Conservation (phyloP, 1,140 invertebrate species). For the Drosophila teissieri region DNA sequence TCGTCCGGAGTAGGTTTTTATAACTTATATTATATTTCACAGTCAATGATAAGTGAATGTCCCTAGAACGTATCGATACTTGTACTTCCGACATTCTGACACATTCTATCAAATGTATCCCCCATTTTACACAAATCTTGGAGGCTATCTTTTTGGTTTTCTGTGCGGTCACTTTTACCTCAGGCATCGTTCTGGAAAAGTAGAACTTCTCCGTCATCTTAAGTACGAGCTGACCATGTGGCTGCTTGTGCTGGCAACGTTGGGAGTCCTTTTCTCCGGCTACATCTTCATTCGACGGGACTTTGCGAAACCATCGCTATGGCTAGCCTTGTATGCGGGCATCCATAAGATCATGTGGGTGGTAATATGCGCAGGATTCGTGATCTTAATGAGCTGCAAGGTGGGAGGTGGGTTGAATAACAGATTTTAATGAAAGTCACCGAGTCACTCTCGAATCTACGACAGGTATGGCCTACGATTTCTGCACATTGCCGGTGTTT, state of each 20-base stretch:
- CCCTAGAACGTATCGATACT: conserved; percentile 70
- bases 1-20: conserved; percentile 85
- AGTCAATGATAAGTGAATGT: background rate
- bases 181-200: conserved; percentile 12
- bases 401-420: conserved; percentile 64
- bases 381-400: conserved; percentile 67
- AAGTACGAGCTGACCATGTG: conserved; percentile 54
- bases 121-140: conserved; percentile 74
- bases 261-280: conserved; percentile 59
- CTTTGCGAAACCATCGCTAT: conserved; percentile 69
- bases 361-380: conserved; percentile 55
- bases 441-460: background rate
- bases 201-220: conserved; percentile 12
- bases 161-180: conserved; percentile 65
- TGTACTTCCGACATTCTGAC: conserved; percentile 66
- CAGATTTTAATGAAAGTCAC: background rate
- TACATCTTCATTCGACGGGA: conserved; percentile 70
- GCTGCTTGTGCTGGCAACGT: conserved; percentile 36
- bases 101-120: conserved; percentile 68
- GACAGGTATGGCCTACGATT: conserved; percentile 63
- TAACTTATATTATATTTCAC: too few relatives aligned
- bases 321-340: conserved; percentile 72
- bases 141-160: conserved; percentile 73
- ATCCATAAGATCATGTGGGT: conserved; percentile 75
- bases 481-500: conserved; percentile 55